phyloP scores from a whole-genome alignment of 2,113 vertebrate genomes.

The Bostrychus sinensis region DNA sequence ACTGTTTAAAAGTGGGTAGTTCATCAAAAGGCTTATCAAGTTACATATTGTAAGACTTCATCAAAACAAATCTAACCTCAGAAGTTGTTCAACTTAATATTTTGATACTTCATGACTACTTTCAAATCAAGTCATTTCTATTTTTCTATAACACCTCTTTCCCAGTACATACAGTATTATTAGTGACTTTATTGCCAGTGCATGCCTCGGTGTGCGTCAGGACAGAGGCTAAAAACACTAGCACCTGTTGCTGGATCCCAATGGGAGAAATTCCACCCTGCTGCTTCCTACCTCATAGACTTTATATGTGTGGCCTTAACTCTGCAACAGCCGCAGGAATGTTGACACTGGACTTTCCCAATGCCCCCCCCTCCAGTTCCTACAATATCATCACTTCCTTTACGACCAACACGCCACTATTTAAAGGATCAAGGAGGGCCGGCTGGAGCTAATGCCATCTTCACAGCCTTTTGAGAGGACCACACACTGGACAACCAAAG shows the following conservation, averaged over 20 bases:
- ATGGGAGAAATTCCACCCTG: conserved; percentile 62
- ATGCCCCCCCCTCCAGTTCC: conserved; percentile 39
- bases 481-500: conserved; percentile 40
- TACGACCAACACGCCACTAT: conserved; percentile 54
- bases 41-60: too few species aligned
- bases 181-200: conserved; percentile 14
- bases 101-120: background rate
- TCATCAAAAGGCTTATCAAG: too few species aligned
- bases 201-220: conserved; percentile 10
- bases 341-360: conserved; percentile 45
- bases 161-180: conserved; percentile 19
- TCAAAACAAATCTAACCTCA: too few species aligned
- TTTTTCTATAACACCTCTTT: background rate
- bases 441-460: conserved; percentile 36
- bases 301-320: background rate
- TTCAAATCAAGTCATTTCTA: background rate
- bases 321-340: conserved; percentile 40
- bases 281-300: background rate
- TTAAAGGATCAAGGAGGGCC: conserved; percentile 67
- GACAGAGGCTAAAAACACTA: conserved; percentile 51
- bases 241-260: conserved; percentile 71
- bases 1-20: too few species aligned
- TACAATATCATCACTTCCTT: conserved; percentile 60
- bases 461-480: conserved; percentile 31
- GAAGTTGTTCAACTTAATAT: background rate